Base-by-base conservation (phyloP, 2,888 invertebrate species). In the Epicampocera succincta region DNA sequence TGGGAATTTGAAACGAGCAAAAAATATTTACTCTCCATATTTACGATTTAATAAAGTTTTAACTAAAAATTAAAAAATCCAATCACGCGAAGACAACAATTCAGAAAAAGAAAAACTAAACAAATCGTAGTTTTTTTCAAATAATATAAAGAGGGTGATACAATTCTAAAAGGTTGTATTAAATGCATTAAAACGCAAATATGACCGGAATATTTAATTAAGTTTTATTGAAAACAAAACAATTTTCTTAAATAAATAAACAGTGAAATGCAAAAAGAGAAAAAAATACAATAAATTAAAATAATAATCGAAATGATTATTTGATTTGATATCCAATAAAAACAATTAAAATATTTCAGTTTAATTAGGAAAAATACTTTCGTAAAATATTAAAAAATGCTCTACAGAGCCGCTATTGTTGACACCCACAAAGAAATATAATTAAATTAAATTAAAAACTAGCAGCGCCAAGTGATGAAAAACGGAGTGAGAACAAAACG, bases 161-260 rank as follows among this genome's bases (percentile, higher is more conserved):
- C 80, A 76, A 68, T 81, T 81, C 80, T 76, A 81, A 81, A 77
- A 73, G 80, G 76, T 81, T 76, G 80, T 81, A 65, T 58, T 65
- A 60, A 17, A 75, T 6, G 68, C 48, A 81, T 76, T 68, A 75
- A 48, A 76, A 56, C 15, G 21, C 29, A 46, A 19, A 65, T 63
- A 68, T 81, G 76, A 25, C 5, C 6, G 11, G 80, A 81, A 81
- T 81, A 68, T n/a, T 48, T 73, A 81, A 81, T 76, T 66, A 8
- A 52, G 29, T 44, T 29, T 25, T 25, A 50, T 50, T 5, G 33
- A 48, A 65, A 50, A 65, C 8, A 65, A 50, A 48, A 50, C 21
- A 65, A 46, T 61, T 46, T 61, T 46, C 29, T 15, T 29, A 17
- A 46, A 33, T 17, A 17, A 65, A 65, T 38, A 54, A 56, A 56